These are phyloP conservation scores for Gastrophryne carolinensis DNA, from an alignment of 2,797 vertebrate species.

Conservation along the genomic window DNA sequence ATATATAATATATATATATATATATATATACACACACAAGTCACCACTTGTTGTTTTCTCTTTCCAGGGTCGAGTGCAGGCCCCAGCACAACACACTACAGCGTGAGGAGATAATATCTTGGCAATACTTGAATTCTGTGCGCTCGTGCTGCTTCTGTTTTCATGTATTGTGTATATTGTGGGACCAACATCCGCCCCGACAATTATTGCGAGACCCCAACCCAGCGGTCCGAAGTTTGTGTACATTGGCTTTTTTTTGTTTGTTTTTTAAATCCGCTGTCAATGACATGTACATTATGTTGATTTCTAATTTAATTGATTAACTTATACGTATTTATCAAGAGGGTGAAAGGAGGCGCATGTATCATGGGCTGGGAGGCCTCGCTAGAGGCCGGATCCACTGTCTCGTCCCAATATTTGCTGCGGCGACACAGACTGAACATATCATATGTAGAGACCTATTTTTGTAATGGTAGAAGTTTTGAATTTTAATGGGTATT, in stretches of 20 bases:
- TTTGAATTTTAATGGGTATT: slow-evolving; percentile 98
- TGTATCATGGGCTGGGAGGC: slow-evolving; percentile 69
- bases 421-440: slow-evolving; percentile 76
- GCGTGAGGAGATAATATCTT: slow-evolving; percentile 85
- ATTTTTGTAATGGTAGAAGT: slow-evolving; percentile 99
- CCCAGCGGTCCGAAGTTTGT: slow-evolving; percentile 72
- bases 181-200: slow-evolving; percentile 84
- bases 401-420: slow-evolving; percentile 83
- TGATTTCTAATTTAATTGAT: slow-evolving; percentile 96
- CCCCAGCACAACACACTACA: slow-evolving; percentile 82
- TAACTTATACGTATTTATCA: slow-evolving; percentile 94
- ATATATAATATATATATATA: no score
- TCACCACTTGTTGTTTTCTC: slow-evolving; percentile 34
- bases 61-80: slow-evolving; percentile 79
- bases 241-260: slow-evolving; percentile 75
- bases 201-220: slow-evolving; percentile 61
- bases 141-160: slow-evolving; percentile 78
- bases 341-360: slow-evolving; percentile 70
- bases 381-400: slow-evolving; percentile 80
- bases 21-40: no score
- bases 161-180: slow-evolving; percentile 73
- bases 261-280: slow-evolving; percentile 71
- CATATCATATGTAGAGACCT: slow-evolving; percentile 91
- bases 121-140: slow-evolving; percentile 69
- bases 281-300: slow-evolving; percentile 88